Evolutionary conservation across 2,888 invertebrate species (phyloP), one percentile per base, ranked within the genome.

Genomic region (Thereva nobilitata): DNA sequence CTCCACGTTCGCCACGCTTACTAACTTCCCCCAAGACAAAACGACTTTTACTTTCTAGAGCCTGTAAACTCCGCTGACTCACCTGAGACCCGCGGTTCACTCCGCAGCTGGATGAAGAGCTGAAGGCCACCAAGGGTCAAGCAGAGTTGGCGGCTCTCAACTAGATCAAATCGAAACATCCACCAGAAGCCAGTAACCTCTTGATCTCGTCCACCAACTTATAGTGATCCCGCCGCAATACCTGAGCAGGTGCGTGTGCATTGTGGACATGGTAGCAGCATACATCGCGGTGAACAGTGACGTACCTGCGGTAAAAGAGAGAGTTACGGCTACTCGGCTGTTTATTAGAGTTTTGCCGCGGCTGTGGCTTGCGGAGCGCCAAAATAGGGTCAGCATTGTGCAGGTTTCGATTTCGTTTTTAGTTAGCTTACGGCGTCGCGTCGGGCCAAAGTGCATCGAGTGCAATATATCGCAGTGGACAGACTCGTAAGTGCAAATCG

Each of bases 341-440:
- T 5, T n/a, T 47, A 5, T 34, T 53, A 53, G 38, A n/a, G 23
- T 40, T 38, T 23, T 53, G 37, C 40, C 38, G 37, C 5, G 23
- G 52, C 23, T 3, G 38, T 37, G 38, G 5, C 38, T 38, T 53
- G 53, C n/a, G 53, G 53, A 10, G 7, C 38, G 38, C 40, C 10
- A 53, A 53, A 50, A 50, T 35, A 50, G 50, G 53, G 53, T 53
- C 53, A 53, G 53, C 38, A 40, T 40, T 23, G 52, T 34, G 38
- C 37, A 40, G 38, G 53, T 53, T 53, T 53, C 53, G 53, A 53
- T 53, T 53, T 53, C 53, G 23, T 38, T 53, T 53, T 38, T 40
- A 53, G 53, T 53, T 6, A 10, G 38, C 38, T 40, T 5, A 5
- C 10, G n/a, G 7, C 8, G 53, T 38, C 23, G 23, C 23, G 23